Evolutionary conservation across 2,888 invertebrate genomes (phyloP).

Genomic region (Drosophila lacicola): DNA sequence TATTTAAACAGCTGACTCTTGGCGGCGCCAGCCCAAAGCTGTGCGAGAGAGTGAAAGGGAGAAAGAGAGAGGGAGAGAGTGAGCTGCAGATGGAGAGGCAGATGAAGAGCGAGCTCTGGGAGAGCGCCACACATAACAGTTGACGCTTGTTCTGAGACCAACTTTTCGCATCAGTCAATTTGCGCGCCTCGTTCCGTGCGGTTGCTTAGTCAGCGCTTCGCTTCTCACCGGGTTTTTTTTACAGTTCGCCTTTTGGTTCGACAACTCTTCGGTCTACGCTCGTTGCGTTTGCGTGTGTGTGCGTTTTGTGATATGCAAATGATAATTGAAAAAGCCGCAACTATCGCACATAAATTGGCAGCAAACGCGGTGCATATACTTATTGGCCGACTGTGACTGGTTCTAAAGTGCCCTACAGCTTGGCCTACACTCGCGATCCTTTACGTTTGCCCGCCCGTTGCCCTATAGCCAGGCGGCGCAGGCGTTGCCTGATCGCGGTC

Average conservation of each 20-base stretch:
- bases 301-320: constrained; percentile 68
- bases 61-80: constrained; percentile 4
- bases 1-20: constrained; percentile 56
- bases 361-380: constrained; percentile 49
- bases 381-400: constrained; percentile 31
- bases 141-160: constrained; percentile 33
- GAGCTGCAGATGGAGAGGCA: constrained; percentile 3
- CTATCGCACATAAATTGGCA: constrained; percentile 62
- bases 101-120: not conserved
- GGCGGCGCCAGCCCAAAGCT: constrained; percentile 12
- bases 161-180: constrained; percentile 59
- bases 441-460: constrained; percentile 15
- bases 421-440: constrained; percentile 50
- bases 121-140: constrained; percentile 12
- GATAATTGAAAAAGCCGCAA: constrained; percentile 62
- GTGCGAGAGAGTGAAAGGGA: constrained; percentile 4
- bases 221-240: constrained; percentile 29
- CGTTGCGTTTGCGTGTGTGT: constrained; percentile 36
- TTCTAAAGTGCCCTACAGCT: constrained; percentile 27
- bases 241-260: constrained; percentile 48
- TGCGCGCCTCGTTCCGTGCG: constrained; percentile 55
- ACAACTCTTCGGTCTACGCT: constrained; percentile 38
- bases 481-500: constrained; percentile 21
- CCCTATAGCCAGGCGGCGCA: constrained; percentile 27
- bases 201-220: constrained; percentile 35